Base-by-base conservation (phyloP, 2,888 invertebrate species). In the Hyalella azteca region DNA sequence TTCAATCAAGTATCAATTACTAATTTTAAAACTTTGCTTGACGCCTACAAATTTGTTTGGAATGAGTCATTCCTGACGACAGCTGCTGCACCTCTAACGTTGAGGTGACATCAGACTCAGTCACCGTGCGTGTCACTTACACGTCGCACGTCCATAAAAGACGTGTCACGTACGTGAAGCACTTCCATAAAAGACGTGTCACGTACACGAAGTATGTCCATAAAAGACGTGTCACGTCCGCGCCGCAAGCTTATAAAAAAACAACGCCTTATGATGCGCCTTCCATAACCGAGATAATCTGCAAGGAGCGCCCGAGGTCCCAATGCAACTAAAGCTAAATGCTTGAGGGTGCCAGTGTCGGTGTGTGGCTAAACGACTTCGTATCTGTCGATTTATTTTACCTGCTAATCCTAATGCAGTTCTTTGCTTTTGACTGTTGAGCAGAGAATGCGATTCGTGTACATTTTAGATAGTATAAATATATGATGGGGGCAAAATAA, bases 161-260 rank as follows among this genome's bases (percentile, higher is more conserved):
- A n/a, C 54, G 13, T 54, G 54, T 54, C 54, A 54, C 54, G 54
- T 29, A 26, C 54, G 29, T 22, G 54, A 15, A 29, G 15, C 54
- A 22, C 29, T 54, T 54, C 54, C 54, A 54, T 54, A 54, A 54
- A 54, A 54, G 54, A n/a, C 54, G 13, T 54, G 54, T 54, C 54
- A 54, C 54, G 54, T 29, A 26, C 54, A 54, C 26, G 54, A 15
- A 29, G 15, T 29, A 22, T 54, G 22, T 54, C 54, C 54, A 54
- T 54, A 54, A 54, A 54, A 54, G 54, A n/a, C 54, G 13, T 54
- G 54, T 54, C 54, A 54, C 54, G 54, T 29, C 29, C 54, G 29
- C 26, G 54, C 11, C 26, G 15, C 54, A 22, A 26, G 22, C 29
- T 29, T 29, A 54, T 54, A 54, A 54, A 54, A 54, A 29, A n/a